Base-by-base conservation (phyloP, 2,113 vertebrate species). In the Alaudala cheleensis region DNA sequence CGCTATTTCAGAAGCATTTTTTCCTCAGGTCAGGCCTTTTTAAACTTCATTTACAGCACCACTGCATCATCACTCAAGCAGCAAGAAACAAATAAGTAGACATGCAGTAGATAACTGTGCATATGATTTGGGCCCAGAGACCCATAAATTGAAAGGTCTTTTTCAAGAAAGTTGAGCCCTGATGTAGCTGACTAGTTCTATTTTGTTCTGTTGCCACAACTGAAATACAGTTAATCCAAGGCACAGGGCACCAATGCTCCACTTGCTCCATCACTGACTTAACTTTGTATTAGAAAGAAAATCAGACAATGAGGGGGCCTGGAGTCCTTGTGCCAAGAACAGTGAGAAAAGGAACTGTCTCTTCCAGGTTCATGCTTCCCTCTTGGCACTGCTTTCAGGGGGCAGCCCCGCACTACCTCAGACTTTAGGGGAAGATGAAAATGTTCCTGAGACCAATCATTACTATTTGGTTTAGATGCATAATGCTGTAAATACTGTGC, bases 281-380 rank as follows among this genome's bases (percentile, higher is more conserved):
- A 88, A 86, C 20, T 45, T 34, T 33, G 17, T 37, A 17, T 8
- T 60, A 72, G 23, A 62, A 44, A 70, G 45, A 21, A 95, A 81
- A 26, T 33, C 0, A 0, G 25, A 22, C 0, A 2, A 33, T 0
- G 3, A 86, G n/a, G 72, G 14, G 28, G 7, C 18, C 34, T 49
- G 39, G 17, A 64, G 22, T 61, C 33, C 23, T 66, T 57, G 12
- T 34, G 50, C 10, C 47, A 39, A 66, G 15, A 80, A 10, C 4
- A 2, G 7, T 15, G n/a, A 90, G 34, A 81, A 92, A 77, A 15
- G 5, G 45, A 57, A 56, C 16, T 67, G 14, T 49, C 11, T 39
- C 42, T 73, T 61, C 40, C 47, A 77, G 54, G 34, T 49, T 91
- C 28, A 14, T 11, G 5, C 12, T 86, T 54, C 28, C 15, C 20